phyloP scores from a whole-genome alignment of 2,888 invertebrate species.

The Bimastos eiseni region DNA sequence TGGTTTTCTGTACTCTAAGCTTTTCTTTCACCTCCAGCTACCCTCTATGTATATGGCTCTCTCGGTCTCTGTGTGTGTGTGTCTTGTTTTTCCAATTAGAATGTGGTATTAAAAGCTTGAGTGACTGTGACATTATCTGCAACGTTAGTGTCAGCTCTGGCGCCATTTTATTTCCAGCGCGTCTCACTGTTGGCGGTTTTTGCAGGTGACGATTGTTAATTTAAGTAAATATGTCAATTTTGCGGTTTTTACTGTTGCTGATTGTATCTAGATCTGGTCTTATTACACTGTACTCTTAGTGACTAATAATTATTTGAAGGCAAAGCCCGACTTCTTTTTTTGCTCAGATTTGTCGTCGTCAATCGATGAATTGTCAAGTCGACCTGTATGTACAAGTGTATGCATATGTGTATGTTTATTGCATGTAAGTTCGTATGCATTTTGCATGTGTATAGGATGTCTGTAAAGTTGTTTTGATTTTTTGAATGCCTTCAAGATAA shows the following conservation, averaged over 20 bases:
- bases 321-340: background rate
- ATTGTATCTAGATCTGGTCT: background rate
- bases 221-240: slow-evolving; percentile 9
- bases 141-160: background rate
- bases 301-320: background rate
- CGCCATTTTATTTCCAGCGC: background rate
- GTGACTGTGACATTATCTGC: slow-evolving; percentile 6
- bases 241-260: background rate
- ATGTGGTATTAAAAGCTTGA: background rate
- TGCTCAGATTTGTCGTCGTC: background rate
- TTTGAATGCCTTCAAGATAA: no score
- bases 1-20: background rate
- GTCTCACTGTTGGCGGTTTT: background rate
- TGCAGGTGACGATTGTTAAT: slow-evolving; percentile 2
- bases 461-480: background rate
- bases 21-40: no score
- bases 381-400: background rate
- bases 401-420: background rate
- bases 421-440: background rate
- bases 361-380: background rate
- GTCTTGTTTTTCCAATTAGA: background rate
- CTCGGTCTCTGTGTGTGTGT: background rate
- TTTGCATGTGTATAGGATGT: background rate
- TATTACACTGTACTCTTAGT: background rate
- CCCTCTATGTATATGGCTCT: background rate